Conservation (phyloP, 2,888 invertebrate species). For the Taphrorychus bicolor region DNA sequence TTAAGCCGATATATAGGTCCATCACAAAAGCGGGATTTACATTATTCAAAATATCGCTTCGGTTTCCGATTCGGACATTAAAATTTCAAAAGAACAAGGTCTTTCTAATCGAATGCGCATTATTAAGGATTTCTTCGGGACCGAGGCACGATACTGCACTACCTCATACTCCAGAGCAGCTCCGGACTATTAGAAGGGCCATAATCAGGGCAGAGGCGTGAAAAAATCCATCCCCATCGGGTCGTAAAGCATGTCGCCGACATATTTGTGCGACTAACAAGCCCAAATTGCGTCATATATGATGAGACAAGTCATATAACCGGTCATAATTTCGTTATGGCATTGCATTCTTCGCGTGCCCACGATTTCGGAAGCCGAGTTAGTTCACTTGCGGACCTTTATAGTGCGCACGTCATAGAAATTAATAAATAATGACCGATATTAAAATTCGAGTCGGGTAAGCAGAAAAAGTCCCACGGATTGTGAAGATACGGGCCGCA, state of each 20-base stretch:
- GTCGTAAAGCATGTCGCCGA: constrained; percentile 26
- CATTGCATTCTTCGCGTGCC: constrained; percentile 53
- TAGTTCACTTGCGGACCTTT: background rate
- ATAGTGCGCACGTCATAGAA: background rate
- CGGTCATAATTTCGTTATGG: constrained; percentile 59
- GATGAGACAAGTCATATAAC: constrained; percentile 55
- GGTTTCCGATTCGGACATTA: constrained; percentile 16
- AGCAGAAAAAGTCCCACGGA: constrained; percentile 10
- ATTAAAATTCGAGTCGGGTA: constrained; percentile 4
- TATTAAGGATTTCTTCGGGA: constrained; percentile 10
- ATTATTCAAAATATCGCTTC: constrained; percentile 36
- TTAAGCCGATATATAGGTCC: background rate
- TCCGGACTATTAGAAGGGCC: background rate
- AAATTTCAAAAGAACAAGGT: constrained; percentile 27
- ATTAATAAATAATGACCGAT: background rate
- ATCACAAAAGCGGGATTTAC: constrained; percentile 29
- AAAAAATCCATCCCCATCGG: background rate
- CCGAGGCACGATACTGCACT: constrained; percentile 8
- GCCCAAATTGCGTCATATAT: constrained; percentile 27
- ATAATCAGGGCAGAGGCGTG: background rate
- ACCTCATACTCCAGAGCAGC: too few relatives aligned
- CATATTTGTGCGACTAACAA: constrained; percentile 23
- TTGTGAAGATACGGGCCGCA: background rate
- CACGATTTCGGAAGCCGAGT: constrained; percentile 29
- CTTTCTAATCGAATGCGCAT: constrained; percentile 22